Base-by-base conservation (phyloP, 2,113 vertebrate genomes). In the Gallinago media region DNA sequence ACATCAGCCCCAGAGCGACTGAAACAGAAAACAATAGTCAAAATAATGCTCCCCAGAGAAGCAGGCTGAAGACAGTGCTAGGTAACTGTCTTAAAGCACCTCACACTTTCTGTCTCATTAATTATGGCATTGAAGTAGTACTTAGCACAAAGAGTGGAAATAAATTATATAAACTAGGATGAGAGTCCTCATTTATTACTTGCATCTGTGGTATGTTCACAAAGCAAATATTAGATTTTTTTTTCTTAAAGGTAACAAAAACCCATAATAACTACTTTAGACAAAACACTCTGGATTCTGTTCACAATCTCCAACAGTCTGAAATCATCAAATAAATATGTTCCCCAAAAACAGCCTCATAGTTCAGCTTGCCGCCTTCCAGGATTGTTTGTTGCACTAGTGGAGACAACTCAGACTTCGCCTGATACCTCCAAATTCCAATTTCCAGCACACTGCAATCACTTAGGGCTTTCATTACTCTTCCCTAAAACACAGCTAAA, bases 1-100 rank as follows among this genome's bases (percentile, higher is more conserved):
- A 86, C 18, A 47, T 85, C 87, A 92, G 29, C 21, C 61, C 72
- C 17, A 1, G 22, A 52, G 91, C 55, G 49, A 89, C 63, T 58
- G 93, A 92, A 97, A 95, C 21, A 90, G 70, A 92, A 95, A 54
- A 87, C 88, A 78, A 91, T 58, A 47, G 87, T 72, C 83, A 76
- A 89, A 96, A 89, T 19, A 78, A 17, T 17, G 3, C 10, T 96
- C 95, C 83, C 83, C n/a, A 62, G 74, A 81, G 93, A 52, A 88
- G 22, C 16, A 73, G 8, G 8, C 26, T 90, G 50, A 81, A 87
- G 59, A 58, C 23, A 70, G 32, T 38, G 46, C 65, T 74, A 92
- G 94, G 70, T 83, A 91, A 68, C 73, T 25, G 6, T 66, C 73
- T 59, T 80, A 85, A 72, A 73, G 50, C 34, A 85, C 50, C 59